Conservation (phyloP, 2,113 vertebrate species). For the Ptychochromis oligacanthus region DNA sequence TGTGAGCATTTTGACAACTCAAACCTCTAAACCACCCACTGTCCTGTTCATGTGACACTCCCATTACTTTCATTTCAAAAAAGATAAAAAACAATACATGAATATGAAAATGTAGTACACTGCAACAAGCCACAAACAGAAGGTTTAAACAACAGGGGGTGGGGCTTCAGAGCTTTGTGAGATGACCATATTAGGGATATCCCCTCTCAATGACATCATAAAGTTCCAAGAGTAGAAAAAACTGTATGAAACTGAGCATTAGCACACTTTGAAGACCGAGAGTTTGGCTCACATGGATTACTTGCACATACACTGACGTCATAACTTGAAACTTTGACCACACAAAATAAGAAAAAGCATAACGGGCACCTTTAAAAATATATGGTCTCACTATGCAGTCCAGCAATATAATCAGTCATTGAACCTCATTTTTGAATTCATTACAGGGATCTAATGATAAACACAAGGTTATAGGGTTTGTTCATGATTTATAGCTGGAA, state of each 20-base stretch:
- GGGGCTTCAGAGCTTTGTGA: too few relatives aligned
- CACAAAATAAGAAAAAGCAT: neutral
- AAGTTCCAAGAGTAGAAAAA: rapidly evolving
- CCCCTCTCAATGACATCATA: neutral
- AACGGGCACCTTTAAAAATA: neutral
- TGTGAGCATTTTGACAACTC: rapidly evolving
- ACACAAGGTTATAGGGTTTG: neutral
- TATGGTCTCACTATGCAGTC: neutral
- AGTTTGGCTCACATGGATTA: neutral
- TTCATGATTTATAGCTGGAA: neutral
- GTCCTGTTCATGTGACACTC: too few relatives aligned
- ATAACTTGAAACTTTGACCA: neutral
- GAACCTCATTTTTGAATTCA: too few relatives aligned
- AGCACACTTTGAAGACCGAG: neutral
- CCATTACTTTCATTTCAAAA: too few relatives aligned
- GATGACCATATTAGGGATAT: neutral
- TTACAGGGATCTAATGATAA: too few relatives aligned
- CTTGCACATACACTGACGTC: neutral
- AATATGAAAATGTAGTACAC: too few relatives aligned
- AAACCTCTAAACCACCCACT: too few relatives aligned
- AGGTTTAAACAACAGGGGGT: too few relatives aligned
- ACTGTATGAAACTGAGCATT: neutral
- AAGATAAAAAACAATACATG: too few relatives aligned
- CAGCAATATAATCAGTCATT: neutral
- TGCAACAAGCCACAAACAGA: too few relatives aligned